These are phyloP conservation scores for Drosophila melanosoma DNA, from an alignment of 2,888 invertebrate genomes.

Conservation along the genomic window DNA sequence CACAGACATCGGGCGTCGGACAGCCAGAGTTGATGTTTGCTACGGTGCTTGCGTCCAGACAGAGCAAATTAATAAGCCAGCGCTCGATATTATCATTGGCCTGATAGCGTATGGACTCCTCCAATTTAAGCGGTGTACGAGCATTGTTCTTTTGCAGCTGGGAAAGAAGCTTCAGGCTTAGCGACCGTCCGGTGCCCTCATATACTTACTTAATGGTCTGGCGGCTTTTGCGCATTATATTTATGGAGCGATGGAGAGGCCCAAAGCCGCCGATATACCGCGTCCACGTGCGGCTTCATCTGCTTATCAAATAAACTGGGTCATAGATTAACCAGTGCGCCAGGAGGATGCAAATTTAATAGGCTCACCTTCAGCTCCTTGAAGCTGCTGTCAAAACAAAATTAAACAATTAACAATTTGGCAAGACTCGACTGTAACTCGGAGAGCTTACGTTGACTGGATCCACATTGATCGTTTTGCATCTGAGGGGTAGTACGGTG, in stretches of 20 bases:
- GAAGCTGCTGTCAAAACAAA: conserved; percentile 86
- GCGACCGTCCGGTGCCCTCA: conserved; percentile 98
- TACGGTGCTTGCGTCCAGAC: conserved; percentile 92
- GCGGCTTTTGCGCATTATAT: conserved; percentile 94
- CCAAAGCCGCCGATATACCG: conserved; percentile 99
- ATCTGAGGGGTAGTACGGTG: conserved; percentile 95
- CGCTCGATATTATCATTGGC: conserved; percentile 93
- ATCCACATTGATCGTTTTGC: conserved; percentile 92
- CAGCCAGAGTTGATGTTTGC: conserved; percentile 90
- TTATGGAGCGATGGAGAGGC: conserved; percentile 95
- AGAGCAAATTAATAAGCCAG: conserved; percentile 96
- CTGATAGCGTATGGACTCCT: conserved; percentile 98
- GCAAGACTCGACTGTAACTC: neutral
- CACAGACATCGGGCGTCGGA: conserved; percentile 95
- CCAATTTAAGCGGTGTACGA: conserved; percentile 88
- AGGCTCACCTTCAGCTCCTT: conserved; percentile 92
- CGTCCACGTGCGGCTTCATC: conserved; percentile 94
- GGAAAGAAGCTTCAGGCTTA: conserved; percentile 97
- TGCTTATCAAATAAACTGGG: conserved; percentile 97
- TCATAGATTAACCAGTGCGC: conserved; percentile 92
- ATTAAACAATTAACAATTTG: neutral
- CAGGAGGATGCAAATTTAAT: conserved; percentile 96
- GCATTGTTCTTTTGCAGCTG: conserved; percentile 90
- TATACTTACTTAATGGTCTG: conserved; percentile 99
- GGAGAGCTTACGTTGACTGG: conserved; percentile 86